Percentiles rank a stretch among this genome's conserved stretches.
phyloP scores from a whole-genome alignment of 2,888 invertebrate genomes.

The Notodromas monacha region DNA sequence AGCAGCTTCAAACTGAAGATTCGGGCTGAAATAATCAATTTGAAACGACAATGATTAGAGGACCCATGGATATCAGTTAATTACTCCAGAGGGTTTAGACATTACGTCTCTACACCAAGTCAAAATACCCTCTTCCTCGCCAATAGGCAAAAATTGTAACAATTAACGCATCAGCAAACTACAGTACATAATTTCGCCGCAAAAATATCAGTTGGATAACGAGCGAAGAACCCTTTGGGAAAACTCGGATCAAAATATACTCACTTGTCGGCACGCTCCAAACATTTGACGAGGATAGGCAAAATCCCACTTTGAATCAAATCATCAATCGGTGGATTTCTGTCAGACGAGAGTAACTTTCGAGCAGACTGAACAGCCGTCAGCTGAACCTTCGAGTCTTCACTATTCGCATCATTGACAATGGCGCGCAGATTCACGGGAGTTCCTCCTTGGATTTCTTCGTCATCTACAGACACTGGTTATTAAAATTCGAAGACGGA shows the following conservation, averaged over 20 bases:
- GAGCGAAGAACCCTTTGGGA: constrained; percentile 1
- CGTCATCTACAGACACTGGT: constrained; percentile 9
- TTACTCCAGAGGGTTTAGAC: too few species aligned
- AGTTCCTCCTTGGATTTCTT: constrained; percentile 9
- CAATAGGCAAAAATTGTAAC: constrained; percentile 6
- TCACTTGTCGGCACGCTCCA: constrained; percentile 41
- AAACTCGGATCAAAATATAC: constrained; percentile 10
- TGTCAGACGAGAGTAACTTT: constrained; percentile 78
- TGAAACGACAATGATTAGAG: too few species aligned
- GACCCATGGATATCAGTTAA: too few species aligned
- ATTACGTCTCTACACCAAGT: too few species aligned
- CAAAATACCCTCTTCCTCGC: too few species aligned
- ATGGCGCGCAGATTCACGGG: constrained; percentile 29
- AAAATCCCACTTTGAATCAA: constrained; percentile 74
- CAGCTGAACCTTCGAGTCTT: constrained; percentile 42
- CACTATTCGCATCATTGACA: constrained; percentile 48
- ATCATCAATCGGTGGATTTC: constrained; percentile 91
- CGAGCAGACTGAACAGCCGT: constrained; percentile 75
- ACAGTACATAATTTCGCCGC: too few species aligned
- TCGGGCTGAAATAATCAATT: constrained; percentile 34
- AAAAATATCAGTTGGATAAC: too few species aligned
- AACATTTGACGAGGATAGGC: constrained; percentile 65
- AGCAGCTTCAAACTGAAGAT: constrained; percentile 80
- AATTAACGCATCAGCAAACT: constrained; percentile 5
- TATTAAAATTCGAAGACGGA: constrained; percentile 10